Evolutionary conservation across 35 echinoderm and acorn worm species (phyloP).

Genomic region (Eucidaris tribuloides): DNA sequence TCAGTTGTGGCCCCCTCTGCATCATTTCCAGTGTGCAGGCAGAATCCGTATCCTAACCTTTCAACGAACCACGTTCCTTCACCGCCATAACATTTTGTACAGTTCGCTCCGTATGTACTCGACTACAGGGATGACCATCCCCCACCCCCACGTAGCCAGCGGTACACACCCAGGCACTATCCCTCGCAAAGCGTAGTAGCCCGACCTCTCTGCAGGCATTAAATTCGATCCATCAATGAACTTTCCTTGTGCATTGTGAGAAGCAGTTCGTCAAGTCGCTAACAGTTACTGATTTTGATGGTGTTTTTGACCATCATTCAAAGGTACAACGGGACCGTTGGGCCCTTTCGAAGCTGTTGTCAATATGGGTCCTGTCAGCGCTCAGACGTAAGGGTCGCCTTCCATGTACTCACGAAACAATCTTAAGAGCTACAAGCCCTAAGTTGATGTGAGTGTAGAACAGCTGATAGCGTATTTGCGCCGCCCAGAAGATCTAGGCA

Average conservation of each 20-base stretch:
- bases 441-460: constrained; percentile 37
- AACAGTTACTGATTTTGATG: too few species aligned
- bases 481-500: constrained; percentile 49
- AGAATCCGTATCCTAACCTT: constrained; percentile 49
- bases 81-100: constrained; percentile 27
- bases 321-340: too few species aligned
- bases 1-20: constrained; percentile 16
- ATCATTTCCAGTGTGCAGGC: constrained; percentile 16
- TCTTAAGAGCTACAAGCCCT: too few species aligned
- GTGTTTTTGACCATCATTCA: too few species aligned
- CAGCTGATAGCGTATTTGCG: constrained; percentile 28
- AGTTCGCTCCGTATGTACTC: neutral
- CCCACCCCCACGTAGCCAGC: neutral
- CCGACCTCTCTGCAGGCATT: neutral
- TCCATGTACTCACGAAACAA: neutral
- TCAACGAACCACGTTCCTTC: constrained; percentile 26
- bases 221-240: neutral
- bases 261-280: too few species aligned
- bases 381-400: constrained; percentile 43
- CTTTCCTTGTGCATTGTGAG: too few species aligned
- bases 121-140: neutral
- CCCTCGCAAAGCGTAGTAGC: neutral
- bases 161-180: neutral
- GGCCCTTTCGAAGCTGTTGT: constrained; percentile 4
- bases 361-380: constrained; percentile 62